Base-by-base conservation (phyloP, 2,888 invertebrate genomes). In the Rosalia funebris region DNA sequence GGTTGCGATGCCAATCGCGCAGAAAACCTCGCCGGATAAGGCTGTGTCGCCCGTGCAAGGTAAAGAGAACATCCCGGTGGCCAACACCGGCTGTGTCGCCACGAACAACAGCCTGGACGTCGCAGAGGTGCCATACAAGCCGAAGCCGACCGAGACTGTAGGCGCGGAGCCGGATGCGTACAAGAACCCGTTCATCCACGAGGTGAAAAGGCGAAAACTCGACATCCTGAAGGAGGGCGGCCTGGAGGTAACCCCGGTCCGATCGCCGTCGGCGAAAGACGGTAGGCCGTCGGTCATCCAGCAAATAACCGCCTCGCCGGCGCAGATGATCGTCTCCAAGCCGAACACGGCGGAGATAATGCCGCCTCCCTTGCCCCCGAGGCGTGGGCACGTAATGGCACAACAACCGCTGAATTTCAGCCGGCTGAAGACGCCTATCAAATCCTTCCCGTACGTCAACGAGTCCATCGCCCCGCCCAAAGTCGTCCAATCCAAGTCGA, bases 171-270 rank as follows among this genome's bases (percentile, higher is more conserved):
- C 74, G 2, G 75, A 78, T 58, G 60, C 64, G 37, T 71, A 60
- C 41, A 65, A 70, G 39, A 71, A 45, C 41, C 70, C 66, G 39
- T 71, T 70, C 37, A 62, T 74, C n/a, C 70, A 71, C 5, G 76
- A 76, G 48, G 69, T 90, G 65, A 90, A 90, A 79, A 86, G 85
- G 70, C 86, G 88, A 64, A 91, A 91, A 73, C 82, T 91, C 4
- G 91, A 91, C 68, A 91, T 91, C 39, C 82, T 92, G 34, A 88
- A 90, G 58, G 89, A 91, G 71, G 86, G 91, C 10, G 91, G 91
- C 0, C 80, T 91, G 1, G 91, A 91, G 75, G 91, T 91, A 1
- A 91, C 91, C 0, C 87, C 91, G 0, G 85, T 91, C 0, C 82
- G 84, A 12, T 63, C 70, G 3, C 57, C 52, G 1, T 15, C 20